phyloP scores from a whole-genome alignment of 2,797 vertebrate species.

The Lutjanus argentimaculatus region DNA sequence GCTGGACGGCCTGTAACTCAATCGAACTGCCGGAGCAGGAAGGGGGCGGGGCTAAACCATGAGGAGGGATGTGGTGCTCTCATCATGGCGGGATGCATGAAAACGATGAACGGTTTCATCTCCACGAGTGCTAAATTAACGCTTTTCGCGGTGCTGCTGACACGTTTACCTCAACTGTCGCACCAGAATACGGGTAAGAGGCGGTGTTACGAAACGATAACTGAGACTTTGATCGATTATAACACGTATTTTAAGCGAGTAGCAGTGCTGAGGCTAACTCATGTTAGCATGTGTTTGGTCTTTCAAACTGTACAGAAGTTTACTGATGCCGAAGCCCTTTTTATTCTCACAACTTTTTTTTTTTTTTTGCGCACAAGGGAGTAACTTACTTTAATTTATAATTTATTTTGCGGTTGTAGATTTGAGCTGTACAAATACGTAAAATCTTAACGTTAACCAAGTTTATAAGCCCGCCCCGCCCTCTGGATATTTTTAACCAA shows the following conservation, averaged over 20 bases:
- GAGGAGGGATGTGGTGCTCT: conserved; percentile 21
- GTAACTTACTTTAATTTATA: not conserved
- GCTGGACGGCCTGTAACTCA: conserved; percentile 47
- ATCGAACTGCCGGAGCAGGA: conserved; percentile 1
- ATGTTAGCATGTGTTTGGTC: conserved; percentile 58
- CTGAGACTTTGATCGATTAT: not conserved
- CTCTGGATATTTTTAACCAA: not conserved
- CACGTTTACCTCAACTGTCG: conserved; percentile 39
- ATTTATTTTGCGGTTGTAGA: not conserved
- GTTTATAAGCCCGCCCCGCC: not conserved
- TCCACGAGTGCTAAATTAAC: not conserved
- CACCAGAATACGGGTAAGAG: conserved; percentile 67
- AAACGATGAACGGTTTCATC: conserved; percentile 43
- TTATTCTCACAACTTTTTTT: not conserved
- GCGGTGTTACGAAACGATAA: not conserved
- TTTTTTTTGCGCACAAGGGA: not conserved
- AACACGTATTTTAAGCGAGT: not conserved
- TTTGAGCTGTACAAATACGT: not conserved
- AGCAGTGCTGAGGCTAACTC: conserved; percentile 50
- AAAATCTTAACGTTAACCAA: not conserved
- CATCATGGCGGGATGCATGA: conserved; percentile 86
- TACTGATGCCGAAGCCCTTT: not conserved
- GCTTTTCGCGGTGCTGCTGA: conserved; percentile 52
- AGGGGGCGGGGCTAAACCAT: conserved; percentile 32
- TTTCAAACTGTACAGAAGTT: conserved; percentile 7